Evolutionary conservation across 2,888 invertebrate species (phyloP).

Genomic region (Platycnemis pennipes): DNA sequence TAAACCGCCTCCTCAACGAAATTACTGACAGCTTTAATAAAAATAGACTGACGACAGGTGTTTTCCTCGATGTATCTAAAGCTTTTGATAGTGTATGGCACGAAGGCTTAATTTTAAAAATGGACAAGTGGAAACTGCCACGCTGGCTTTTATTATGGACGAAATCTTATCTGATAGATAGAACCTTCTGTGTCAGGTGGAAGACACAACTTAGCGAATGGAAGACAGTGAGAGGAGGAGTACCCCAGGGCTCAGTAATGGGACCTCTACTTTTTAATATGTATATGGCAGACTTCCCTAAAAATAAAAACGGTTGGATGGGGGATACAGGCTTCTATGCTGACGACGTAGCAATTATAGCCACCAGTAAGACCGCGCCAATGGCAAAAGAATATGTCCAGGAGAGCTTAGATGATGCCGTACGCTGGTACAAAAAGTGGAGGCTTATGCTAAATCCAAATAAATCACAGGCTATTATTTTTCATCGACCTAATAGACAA

Average conservation of each 20-base stretch:
- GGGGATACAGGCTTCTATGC: neutral
- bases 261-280: neutral
- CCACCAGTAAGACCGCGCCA: neutral
- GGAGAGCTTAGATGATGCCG: neutral
- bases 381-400: neutral
- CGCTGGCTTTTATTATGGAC: neutral
- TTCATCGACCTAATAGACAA: neutral
- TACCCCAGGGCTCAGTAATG: neutral
- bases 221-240: neutral
- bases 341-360: neutral
- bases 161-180: neutral
- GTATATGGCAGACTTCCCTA: neutral
- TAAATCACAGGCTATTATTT: neutral
- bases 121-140: neutral
- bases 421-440: neutral
- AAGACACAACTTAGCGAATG: neutral
- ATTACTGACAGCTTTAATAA: neutral
- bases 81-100: neutral
- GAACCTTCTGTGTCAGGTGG: neutral
- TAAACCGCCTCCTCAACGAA: neutral
- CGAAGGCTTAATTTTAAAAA: neutral
- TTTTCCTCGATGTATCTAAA: neutral
- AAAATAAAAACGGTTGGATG: neutral
- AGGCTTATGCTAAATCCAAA: neutral
- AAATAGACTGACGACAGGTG: neutral